Evolutionary conservation across 1,140 invertebrate species (phyloP), one percentile per base, ranked within the genome.

Genomic region (Drosophila sucinea): DNA sequence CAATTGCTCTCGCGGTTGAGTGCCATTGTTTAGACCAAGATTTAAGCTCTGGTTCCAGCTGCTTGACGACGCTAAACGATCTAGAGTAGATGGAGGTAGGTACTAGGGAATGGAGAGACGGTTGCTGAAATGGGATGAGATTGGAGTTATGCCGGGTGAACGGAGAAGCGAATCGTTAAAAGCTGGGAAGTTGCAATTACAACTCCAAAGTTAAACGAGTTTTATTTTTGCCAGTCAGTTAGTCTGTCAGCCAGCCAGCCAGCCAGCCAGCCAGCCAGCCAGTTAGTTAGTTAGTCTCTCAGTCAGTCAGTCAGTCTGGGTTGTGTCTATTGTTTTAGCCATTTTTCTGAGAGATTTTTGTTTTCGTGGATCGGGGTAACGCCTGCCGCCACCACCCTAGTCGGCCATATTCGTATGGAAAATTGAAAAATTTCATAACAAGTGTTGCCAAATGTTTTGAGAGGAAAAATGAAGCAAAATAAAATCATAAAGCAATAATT

Each of bases 391-490:
- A 10, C 35, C 10, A 10, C 35, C 11, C 10, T 11, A 10, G 17
- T 17, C 17, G 17, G 60, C 55, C 60, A 60, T 32, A 65, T 75
- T 65, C 65, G 35, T 27, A 60, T 17, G 58, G 67, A 76, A 82
- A 87, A 76, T 79, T 74, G 68, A 87, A 87, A 82, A 82, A 77
- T 86, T 87, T 87, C 83, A 77, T 86, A 86, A 86, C 83, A 86
- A 86, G 77, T 80, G 85, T 86, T 86, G 83, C 83, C 76, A 87
- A 86, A 86, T 82, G 79, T 64, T 58, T 30, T 33, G 17, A 30
- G 30, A 30, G 4, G 4, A 38, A 38, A 38, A 38, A 38, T 38
- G 10, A 38, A 38, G 35, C 35, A 38, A 38, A 38, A 38, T 38
- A 38, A 38, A 65, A 60, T 66, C 61, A 56, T 60, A 47, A 73